Evolutionary conservation across 2,113 vertebrate species (phyloP).

Genomic region (Zosterops pallidus): DNA sequence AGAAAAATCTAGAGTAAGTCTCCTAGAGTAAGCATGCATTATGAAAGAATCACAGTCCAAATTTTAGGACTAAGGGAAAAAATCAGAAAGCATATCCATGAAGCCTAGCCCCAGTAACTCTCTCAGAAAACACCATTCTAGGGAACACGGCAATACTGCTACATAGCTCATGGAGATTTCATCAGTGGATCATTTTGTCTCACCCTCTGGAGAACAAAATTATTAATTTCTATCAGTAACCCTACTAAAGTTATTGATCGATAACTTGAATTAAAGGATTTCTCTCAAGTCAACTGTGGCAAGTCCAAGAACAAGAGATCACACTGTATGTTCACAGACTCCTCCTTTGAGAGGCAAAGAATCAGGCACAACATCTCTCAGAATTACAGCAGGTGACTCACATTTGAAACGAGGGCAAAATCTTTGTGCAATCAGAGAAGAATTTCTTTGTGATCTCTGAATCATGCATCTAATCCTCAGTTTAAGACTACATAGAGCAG

Average conservation of each 20-base stretch:
- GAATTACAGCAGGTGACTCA: neutral
- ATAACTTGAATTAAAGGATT: neutral
- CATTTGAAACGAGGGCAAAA: neutral
- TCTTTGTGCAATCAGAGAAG: neutral
- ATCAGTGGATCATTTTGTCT: neutral
- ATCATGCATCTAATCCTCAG: neutral
- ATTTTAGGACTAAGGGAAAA: neutral
- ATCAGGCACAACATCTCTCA: neutral
- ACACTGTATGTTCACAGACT: neutral
- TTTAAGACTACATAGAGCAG: neutral
- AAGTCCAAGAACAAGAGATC: neutral
- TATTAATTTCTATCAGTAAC: neutral
- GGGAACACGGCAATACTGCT: neutral
- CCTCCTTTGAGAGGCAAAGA: neutral
- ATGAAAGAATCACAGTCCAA: neutral
- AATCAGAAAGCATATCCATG: neutral
- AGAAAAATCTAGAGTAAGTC: neutral
- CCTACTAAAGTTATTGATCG: neutral
- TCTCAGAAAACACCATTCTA: neutral
- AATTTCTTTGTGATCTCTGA: neutral
- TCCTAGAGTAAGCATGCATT: neutral
- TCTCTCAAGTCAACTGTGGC: neutral
- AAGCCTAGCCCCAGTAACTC: neutral
- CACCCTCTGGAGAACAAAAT: neutral
- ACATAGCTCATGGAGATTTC: neutral